Evolutionary conservation across 2,113 vertebrate genomes (phyloP).

Genomic region (Arenaria interpres): DNA sequence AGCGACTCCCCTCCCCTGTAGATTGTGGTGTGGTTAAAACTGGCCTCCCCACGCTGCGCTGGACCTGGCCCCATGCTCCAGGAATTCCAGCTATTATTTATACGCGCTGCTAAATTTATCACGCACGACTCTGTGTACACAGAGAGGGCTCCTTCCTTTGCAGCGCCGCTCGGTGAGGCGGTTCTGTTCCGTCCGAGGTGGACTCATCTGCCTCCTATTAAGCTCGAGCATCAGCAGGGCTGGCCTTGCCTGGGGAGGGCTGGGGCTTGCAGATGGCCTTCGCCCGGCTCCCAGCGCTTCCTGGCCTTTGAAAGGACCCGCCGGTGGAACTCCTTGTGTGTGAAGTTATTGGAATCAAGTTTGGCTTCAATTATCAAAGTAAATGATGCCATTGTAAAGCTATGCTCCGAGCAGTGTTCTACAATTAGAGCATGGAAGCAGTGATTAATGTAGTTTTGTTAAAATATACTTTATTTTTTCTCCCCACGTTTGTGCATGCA

Average conservation of each 20-base stretch:
- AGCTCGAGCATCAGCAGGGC: conserved; percentile 61
- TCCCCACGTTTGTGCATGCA: neutral
- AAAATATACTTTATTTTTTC: neutral
- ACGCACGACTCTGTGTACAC: neutral
- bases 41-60: neutral
- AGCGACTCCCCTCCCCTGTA: neutral
- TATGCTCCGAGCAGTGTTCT: conserved; percentile 37
- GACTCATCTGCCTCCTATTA: conserved; percentile 62
- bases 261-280: conserved; percentile 77
- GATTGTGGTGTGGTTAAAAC: conserved; percentile 8
- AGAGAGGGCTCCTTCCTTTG: neutral
- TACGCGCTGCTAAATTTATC: conserved; percentile 32
- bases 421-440: conserved; percentile 21
- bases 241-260: conserved; percentile 74
- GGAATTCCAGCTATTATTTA: conserved; percentile 61
- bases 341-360: conserved; percentile 76
- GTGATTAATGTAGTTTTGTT: conserved; percentile 22
- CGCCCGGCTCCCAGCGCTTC: conserved; percentile 77
- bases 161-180: neutral
- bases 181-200: neutral
- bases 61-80: conserved; percentile 40
- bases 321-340: conserved; percentile 74
- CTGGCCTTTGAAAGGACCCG: conserved; percentile 81
- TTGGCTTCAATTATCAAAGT: conserved; percentile 82
- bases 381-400: conserved; percentile 78